Evolutionary conservation across 2,888 invertebrate species (phyloP), one percentile per base, ranked within the genome.

Genomic region (Cheilosia urbana): DNA sequence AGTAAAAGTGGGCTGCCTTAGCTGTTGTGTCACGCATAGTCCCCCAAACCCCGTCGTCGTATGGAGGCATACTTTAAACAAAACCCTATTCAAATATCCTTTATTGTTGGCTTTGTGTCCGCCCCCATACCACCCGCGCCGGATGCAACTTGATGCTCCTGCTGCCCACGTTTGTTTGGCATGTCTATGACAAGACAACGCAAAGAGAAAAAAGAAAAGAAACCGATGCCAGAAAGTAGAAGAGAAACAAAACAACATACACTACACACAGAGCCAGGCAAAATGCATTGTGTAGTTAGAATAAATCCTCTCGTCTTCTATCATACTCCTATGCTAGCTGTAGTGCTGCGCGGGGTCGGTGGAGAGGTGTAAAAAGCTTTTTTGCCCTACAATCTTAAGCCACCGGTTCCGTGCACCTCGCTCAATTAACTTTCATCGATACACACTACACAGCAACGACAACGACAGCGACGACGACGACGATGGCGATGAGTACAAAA

Each of bases 351-450:
- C 73, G 51, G 19, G 62, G 72, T 69, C 58, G 24, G 68, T 57
- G 17, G 45, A 51, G 53, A 79, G 80, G 75, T 81, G 80, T 76
- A 57, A 51, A 81, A 72, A 77, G 72, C 57, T 68, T 57, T 63
- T 76, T 71, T 77, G 72, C 72, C 81, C 77, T 77, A 85, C 72
- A 81, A 72, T 72, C 80, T 63, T 62, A 76, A 66, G 72, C 62
- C 72, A 19, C 4, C 19, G 55, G 30, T 66, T 68, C 47, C 62
- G 57, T 81, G 60, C 72, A 77, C 62, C 76, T 85, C 68, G 72
- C 85, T 85, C 81, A 81, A 85, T 85, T 85, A 85, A 85, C 85
- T 85, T 85, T 81, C 80, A 85, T 85, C 85, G 85, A 85, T 85
- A 77, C 63, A 81, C 60, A 80, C 37, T 51, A 21, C n/a, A 68